Evolutionary conservation across 1,140 invertebrate species (phyloP), one percentile per base, ranked within the genome.

Genomic region (Laodelphax striatellus): DNA sequence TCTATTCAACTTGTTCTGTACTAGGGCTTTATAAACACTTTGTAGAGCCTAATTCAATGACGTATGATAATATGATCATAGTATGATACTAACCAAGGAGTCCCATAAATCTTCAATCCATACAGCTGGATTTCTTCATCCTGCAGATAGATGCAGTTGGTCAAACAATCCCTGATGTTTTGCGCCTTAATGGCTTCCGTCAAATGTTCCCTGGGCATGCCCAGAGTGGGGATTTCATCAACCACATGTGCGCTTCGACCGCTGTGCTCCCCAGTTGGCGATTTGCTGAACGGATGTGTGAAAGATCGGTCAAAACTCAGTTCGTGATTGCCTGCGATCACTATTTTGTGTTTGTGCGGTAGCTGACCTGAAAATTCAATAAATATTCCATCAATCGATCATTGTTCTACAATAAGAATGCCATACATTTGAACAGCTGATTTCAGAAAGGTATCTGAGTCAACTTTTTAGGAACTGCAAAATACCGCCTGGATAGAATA

Each of bases 271-370:
- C 53, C 59, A 9, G 21, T 60, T 1, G 59, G 59, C 2, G 77
- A 57, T 19, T 75, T 73, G 66, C 63, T 66, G 44, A 83, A 78
- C 0, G 79, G 78, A 70, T 83, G 75, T 5, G 81, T 82, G 65
- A 87, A 87, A 34, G 78, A 82, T 28, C 75, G 69, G 75, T 93
- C 90, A 71, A 93, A 91, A 66, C 86, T 90, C 6, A 92, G 73
- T 68, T 94, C 91, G 75, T 94, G 90, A 75, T 94, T 94, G 44
- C 91, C 91, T 57, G 89, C 88, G 68, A 94, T 92, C 0, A 92
- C 87, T 62, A 94, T 80, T 75, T 94, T 94, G 66, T 90, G 75
- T 68, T 83, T 85, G 69, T 94, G 89, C 21, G 88, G 87, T 65
- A 92, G 74, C 58, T 73, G 77, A 55, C 79, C 84, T 84, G 63